Base-by-base conservation (phyloP, 1,140 invertebrate species). In the Helicoverpa armigera region DNA sequence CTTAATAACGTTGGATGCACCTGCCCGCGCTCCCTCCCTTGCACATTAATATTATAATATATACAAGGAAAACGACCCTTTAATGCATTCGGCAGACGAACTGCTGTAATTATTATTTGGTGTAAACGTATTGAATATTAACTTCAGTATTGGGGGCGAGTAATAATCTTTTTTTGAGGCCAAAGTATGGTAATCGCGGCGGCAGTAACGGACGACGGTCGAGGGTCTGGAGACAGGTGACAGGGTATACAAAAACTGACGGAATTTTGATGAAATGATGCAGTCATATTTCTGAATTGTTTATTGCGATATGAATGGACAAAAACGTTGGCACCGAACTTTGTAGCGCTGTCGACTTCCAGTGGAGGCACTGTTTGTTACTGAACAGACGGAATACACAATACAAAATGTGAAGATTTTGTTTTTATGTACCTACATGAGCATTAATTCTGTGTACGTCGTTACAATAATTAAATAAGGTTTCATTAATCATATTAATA, bases 121-220 rank as follows among this genome's bases (percentile, higher is more conserved):
- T 94, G 91, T 89, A 92, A 92, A 92, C 83, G 90, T 92, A 92
- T 91, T 88, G 89, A 90, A 92, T 90, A 86, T 90, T 90, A 88
- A 90, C 82, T 84, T 65, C 29, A 80, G 84, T 88, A 87, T 89
- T 86, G 85, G 87, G 81, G 89, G 87, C 74, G 86, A 88, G 77
- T 80, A 81, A 87, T 86, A 90, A 91, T 91, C 83, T 88, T 91
- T 90, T 91, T 88, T 88, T 85, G 67, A 81, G 82, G 82, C 79
- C 79, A 86, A 90, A 88, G 87, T 91, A 92, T 92, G 90, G 89
- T 93, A 93, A 93, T 92, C 88, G 88, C 67, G 31, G 53, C 79
- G 69, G 83, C 53, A 70, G 85, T 88, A 92, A 92, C 90, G 88
- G 85, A 86, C 86, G 58, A 63, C 80, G 48, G 35, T 73, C 69